Conservation (phyloP, 2,113 vertebrate genomes). For the Solea solea region DNA sequence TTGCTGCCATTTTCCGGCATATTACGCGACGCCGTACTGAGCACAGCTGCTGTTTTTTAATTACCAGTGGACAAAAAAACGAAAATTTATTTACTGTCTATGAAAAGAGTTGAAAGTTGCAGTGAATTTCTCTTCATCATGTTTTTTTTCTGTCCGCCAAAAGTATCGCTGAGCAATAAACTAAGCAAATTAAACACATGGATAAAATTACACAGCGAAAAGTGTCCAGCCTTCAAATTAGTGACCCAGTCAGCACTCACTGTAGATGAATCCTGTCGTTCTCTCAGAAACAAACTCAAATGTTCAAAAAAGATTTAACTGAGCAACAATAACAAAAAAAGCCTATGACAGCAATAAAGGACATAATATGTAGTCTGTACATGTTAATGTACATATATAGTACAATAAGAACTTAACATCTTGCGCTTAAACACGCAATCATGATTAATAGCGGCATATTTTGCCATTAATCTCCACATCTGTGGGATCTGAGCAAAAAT, state of each 20-base stretch:
- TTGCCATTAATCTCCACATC: too few species aligned
- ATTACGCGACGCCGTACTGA: slow-evolving; percentile 25
- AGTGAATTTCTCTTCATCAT: background rate
- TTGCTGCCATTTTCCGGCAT: slow-evolving; percentile 18
- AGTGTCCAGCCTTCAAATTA: slow-evolving; percentile 9
- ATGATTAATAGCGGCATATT: slow-evolving; percentile 51
- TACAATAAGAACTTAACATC: too few species aligned
- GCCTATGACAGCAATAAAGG: background rate
- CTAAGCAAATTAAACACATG: slow-evolving; percentile 3
- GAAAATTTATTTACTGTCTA: background rate
- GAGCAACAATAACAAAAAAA: slow-evolving; percentile 6
- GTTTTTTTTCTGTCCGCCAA: background rate
- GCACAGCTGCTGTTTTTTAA: background rate
- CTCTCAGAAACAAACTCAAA: slow-evolving; percentile 4
- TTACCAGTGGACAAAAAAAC: background rate
- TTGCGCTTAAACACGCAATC: slow-evolving; percentile 33
- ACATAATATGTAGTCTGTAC: slow-evolving; percentile 9
- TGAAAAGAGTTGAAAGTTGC: background rate
- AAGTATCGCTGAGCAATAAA: background rate
- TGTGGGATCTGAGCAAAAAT: too few species aligned
- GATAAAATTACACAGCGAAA: slow-evolving; percentile 5
- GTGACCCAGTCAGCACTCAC: background rate
- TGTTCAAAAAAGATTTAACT: background rate
- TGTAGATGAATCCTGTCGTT: background rate
- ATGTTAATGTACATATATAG: background rate